These are phyloP conservation scores for Drosophila siamana DNA, from an alignment of 2,888 invertebrate species.

Conservation along the genomic window DNA sequence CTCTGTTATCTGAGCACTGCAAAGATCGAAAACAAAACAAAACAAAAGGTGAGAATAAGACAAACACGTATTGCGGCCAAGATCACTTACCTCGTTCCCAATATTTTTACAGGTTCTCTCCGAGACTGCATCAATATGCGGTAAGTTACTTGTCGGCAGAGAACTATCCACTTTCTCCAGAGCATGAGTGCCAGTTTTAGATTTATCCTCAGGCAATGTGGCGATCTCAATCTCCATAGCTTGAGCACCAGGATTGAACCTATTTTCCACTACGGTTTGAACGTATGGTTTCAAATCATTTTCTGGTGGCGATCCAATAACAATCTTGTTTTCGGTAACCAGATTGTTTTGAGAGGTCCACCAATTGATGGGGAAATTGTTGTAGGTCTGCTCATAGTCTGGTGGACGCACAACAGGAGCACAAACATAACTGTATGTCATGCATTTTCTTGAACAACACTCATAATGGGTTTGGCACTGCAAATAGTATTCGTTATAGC, in stretches of 20 bases:
- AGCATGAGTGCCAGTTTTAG: conserved; percentile 9
- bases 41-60: conserved; percentile 1
- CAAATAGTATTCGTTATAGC: background rate
- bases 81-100: conserved; percentile 47
- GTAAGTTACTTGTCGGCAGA: background rate
- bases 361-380: background rate
- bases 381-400: background rate
- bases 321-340: no score
- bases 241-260: background rate
- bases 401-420: conserved; percentile 45
- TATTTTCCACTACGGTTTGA: background rate
- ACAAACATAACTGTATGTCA: conserved; percentile 75
- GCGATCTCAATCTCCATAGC: conserved; percentile 9
- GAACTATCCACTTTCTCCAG: conserved; percentile 38
- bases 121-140: background rate
- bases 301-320: no score
- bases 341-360: background rate
- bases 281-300: background rate
- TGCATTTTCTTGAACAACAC: conserved; percentile 83
- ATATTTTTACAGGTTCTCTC: conserved; percentile 25
- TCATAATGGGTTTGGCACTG: conserved; percentile 83
- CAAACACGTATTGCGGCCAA: background rate
- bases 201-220: conserved; percentile 6
- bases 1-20: conserved; percentile 75
- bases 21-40: conserved; percentile 37